Evolutionary conservation across 2,113 vertebrate genomes (phyloP).

Genomic region (Nanger granti): DNA sequence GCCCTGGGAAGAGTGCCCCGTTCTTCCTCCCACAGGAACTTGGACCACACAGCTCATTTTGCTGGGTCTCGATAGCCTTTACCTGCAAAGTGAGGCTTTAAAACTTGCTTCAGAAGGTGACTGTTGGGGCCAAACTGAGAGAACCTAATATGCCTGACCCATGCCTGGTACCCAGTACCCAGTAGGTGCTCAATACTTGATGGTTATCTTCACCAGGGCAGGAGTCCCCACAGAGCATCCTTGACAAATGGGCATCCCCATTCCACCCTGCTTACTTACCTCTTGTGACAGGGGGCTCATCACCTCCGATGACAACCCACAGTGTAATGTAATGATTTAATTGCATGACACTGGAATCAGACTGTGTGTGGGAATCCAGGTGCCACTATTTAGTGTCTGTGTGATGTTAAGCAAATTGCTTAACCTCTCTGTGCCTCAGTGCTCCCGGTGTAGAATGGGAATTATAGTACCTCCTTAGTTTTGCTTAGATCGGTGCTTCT

Average conservation of each 20-base stretch:
- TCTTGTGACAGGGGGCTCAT: not conserved
- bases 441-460: not conserved
- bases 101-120: not conserved
- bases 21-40: not conserved
- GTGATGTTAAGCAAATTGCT: not conserved
- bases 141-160: not conserved
- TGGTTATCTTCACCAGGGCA: not conserved
- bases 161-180: not conserved
- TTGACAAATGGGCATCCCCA: not conserved
- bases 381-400: not conserved
- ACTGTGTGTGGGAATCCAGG: not conserved
- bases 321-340: too few species aligned
- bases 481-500: not conserved
- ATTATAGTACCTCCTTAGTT: not conserved
- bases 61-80: not conserved
- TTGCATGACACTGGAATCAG: not conserved
- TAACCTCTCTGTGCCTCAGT: not conserved
- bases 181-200: not conserved
- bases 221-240: not conserved
- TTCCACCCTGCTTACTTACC: not conserved
- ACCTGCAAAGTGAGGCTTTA: not conserved
- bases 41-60: not conserved
- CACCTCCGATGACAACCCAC: not conserved
- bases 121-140: not conserved
- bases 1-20: not conserved